Conservation (phyloP, 2,797 vertebrate species). For the Sphenopsis melanotis region DNA sequence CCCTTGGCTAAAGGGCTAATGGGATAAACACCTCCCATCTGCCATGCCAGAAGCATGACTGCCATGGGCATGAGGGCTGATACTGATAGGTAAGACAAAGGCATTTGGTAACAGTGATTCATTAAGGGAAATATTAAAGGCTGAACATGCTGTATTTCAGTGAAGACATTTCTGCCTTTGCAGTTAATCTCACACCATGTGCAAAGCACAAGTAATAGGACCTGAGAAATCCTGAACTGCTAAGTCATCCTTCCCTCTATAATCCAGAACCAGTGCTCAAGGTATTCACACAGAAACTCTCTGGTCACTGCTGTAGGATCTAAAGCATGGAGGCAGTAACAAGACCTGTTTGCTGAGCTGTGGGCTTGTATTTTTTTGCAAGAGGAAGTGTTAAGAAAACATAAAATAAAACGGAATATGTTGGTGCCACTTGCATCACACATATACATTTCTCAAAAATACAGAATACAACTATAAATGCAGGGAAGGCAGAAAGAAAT, state of each 20-base stretch:
- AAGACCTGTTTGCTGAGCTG: not conserved
- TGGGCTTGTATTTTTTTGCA: not conserved
- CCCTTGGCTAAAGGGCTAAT: not conserved
- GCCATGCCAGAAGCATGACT: not conserved
- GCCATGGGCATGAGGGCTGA: not conserved
- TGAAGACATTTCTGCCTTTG: not conserved
- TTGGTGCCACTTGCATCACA: not conserved
- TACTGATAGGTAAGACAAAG: not conserved
- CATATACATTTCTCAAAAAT: not conserved
- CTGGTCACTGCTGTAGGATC: not conserved
- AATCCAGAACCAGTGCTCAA: accelerated
- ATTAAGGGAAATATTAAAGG: not conserved
- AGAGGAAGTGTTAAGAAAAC: not conserved
- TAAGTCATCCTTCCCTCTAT: not conserved
- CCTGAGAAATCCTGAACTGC: not conserved
- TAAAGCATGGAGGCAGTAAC: not conserved
- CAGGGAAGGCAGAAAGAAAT: not conserved
- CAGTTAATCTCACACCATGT: not conserved
- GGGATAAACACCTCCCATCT: not conserved
- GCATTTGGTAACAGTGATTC: not conserved
- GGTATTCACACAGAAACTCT: not conserved
- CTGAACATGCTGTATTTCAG: not conserved
- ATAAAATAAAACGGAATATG: not conserved
- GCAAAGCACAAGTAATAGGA: not conserved
- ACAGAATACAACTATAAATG: not conserved